Evolutionary conservation across 2,888 invertebrate species (phyloP).

Genomic region (Alcis repandata): DNA sequence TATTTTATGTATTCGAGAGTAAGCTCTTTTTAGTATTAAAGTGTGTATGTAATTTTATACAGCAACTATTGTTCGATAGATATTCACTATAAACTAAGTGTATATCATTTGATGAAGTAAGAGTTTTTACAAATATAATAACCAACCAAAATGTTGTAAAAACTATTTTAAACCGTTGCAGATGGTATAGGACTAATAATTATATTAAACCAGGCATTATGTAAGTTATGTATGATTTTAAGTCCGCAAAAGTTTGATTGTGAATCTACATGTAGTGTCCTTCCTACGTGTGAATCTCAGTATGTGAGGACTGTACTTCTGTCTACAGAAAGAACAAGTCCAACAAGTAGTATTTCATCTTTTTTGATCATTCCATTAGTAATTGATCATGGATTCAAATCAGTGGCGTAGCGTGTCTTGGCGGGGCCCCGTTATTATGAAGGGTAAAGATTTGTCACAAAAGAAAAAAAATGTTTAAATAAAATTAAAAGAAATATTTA

Average conservation of each 20-base stretch:
- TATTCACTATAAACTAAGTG: conserved; percentile 17
- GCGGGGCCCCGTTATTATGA: too few species aligned
- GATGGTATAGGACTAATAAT: background rate
- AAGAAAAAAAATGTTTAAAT: too few species aligned
- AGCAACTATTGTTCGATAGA: conserved; percentile 33
- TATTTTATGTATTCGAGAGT: conserved; percentile 54
- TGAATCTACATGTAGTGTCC: conserved; percentile 51
- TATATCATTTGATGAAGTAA: background rate
- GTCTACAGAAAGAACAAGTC: conserved; percentile 23
- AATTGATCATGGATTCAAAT: conserved; percentile 24
- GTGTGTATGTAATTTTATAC: conserved; percentile 50
- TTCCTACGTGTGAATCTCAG: conserved; percentile 65
- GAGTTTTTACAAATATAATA: background rate
- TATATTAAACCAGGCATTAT: background rate
- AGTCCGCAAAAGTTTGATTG: conserved; percentile 35
- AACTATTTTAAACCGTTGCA: conserved; percentile 1
- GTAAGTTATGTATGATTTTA: conserved; percentile 19
- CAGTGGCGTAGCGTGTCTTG: too few species aligned
- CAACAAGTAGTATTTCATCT: conserved; percentile 54
- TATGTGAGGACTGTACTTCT: conserved; percentile 37
- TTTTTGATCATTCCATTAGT: conserved; percentile 48
- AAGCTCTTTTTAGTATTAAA: conserved; percentile 53
- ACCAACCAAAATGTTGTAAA: background rate
- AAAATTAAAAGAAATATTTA: too few species aligned
- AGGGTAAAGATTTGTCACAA: too few species aligned